phyloP scores from a whole-genome alignment of 2,113 vertebrate species.

The Cyprinodon variegatus region DNA sequence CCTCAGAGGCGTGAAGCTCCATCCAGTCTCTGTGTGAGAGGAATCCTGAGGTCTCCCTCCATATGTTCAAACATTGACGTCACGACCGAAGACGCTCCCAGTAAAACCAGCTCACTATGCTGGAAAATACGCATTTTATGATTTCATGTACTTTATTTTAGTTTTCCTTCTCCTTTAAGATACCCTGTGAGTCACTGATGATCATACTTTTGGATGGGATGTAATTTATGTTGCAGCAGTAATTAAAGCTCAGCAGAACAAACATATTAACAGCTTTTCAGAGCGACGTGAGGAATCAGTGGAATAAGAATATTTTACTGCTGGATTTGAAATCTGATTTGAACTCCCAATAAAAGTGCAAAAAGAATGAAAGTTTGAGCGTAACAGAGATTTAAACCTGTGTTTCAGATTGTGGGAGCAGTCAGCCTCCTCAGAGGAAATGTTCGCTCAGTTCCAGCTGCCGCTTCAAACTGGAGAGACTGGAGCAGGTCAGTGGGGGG shows the following conservation, averaged over 20 bases:
- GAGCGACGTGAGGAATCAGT: not conserved
- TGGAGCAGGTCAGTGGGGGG: slow-evolving; percentile 83
- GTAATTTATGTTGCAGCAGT: not conserved
- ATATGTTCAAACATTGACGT: not conserved
- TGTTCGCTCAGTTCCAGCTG: slow-evolving; percentile 67
- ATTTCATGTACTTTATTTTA: not conserved
- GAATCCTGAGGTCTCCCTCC: slow-evolving; percentile 9
- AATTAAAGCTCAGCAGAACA: not conserved
- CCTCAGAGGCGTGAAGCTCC: slow-evolving; percentile 21
- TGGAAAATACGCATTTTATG: no score
- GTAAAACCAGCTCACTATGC: not conserved
- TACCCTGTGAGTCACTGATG: not conserved
- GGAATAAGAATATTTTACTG: no score
- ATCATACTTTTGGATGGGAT: no score
- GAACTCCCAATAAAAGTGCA: not conserved
- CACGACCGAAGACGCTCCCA: not conserved
- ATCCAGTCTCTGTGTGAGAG: slow-evolving; percentile 9
- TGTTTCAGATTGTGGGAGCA: slow-evolving; percentile 55
- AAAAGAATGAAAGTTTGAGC: not conserved
- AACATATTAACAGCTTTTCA: not conserved
- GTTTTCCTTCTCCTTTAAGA: not conserved
- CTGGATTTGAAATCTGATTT: not conserved
- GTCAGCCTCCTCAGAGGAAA: slow-evolving; percentile 68
- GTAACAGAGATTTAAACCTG: not conserved
- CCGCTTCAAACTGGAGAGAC: slow-evolving; percentile 82